Evolutionary conservation across 2,797 vertebrate genomes (phyloP).

Genomic region (Clarias fuscus): DNA sequence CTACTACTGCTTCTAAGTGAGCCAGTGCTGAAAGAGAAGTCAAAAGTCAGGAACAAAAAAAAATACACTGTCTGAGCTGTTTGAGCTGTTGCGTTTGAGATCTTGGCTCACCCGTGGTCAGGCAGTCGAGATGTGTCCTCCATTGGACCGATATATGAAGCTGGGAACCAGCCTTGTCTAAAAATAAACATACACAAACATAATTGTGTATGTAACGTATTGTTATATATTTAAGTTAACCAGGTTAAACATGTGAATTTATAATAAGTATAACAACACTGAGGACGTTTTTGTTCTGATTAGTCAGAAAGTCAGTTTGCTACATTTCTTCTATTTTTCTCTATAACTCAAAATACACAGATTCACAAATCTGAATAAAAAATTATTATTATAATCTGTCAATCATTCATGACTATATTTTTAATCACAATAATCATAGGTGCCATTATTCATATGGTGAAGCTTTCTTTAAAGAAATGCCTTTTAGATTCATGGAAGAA

Average conservation of each 20-base stretch:
- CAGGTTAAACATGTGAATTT: neutral
- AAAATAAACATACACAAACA: conserved; percentile 11
- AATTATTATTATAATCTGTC: no score
- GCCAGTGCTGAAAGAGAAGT: conserved; percentile 12
- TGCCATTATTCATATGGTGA: neutral
- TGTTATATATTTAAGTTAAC: neutral
- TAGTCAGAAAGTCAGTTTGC: neutral
- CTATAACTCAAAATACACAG: neutral
- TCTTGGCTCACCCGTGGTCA: conserved; percentile 61
- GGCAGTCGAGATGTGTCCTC: conserved; percentile 59
- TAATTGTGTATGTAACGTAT: neutral
- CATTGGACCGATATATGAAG: conserved; percentile 81
- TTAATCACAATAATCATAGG: no score
- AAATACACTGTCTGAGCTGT: neutral
- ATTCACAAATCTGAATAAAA: neutral
- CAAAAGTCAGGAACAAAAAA: conserved; percentile 1
- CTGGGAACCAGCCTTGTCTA: conserved; percentile 95
- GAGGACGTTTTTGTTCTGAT: neutral
- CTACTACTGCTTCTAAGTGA: conserved; percentile 74
- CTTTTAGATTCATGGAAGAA: neutral
- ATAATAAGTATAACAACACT: neutral
- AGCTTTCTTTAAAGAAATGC: neutral
- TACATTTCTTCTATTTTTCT: neutral
- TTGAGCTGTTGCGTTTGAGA: neutral
- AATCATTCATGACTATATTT: no score